These are phyloP conservation scores for Tylochromis polylepis DNA, from an alignment of 2,113 vertebrate genomes.

Conservation along the genomic window DNA sequence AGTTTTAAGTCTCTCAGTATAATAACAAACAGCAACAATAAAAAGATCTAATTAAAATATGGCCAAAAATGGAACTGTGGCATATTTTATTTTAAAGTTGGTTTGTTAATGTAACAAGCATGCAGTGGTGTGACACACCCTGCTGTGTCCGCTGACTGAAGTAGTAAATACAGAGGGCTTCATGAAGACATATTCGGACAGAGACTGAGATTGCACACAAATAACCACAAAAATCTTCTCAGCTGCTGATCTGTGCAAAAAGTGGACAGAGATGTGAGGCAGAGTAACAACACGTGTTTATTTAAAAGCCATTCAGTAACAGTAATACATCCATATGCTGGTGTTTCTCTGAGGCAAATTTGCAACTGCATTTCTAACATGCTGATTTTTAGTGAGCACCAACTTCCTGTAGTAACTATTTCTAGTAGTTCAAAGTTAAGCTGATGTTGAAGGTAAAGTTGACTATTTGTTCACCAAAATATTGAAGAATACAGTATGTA, in stretches of 20 bases:
- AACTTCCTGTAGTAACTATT: not conserved
- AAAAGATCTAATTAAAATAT: not conserved
- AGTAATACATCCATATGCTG: too few relatives aligned
- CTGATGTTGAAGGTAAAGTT: not conserved
- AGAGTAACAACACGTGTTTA: not conserved
- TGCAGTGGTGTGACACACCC: constrained; percentile 50
- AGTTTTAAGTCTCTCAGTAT: not conserved
- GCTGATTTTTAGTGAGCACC: not conserved
- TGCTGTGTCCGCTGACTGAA: not conserved
- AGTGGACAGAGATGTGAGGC: not conserved
- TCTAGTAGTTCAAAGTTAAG: not conserved
- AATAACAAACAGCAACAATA: not conserved
- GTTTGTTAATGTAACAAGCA: constrained; percentile 34
- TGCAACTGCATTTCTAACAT: too few relatives aligned
- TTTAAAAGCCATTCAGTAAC: not conserved
- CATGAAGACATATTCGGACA: not conserved
- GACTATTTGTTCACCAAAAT: not conserved
- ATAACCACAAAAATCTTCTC: not conserved
- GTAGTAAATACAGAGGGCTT: not conserved
- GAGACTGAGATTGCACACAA: not conserved
- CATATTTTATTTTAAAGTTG: not conserved
- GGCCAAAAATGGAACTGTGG: not conserved
- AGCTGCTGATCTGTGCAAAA: not conserved
- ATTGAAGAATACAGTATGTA: not conserved
- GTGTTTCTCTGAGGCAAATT: too few relatives aligned